phyloP scores from a whole-genome alignment of 2,888 invertebrate genomes.

The Desoria tigrina region DNA sequence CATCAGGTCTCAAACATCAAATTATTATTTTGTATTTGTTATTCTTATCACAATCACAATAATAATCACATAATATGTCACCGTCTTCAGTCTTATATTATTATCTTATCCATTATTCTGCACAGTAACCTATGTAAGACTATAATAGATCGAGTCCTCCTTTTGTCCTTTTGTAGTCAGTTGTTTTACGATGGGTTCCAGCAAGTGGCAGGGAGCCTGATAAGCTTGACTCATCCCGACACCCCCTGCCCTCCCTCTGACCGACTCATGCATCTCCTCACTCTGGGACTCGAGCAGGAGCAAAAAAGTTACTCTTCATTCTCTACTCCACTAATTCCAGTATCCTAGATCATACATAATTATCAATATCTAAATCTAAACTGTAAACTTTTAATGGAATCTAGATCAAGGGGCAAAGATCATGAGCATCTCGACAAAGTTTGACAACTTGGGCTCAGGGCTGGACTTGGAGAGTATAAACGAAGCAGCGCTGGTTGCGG shows the following conservation, averaged over 20 bases:
- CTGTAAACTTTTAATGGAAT: conserved; percentile 2
- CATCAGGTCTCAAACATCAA: no score
- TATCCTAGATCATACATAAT: no score
- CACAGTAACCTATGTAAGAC: no score
- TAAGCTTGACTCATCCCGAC: conserved; percentile 82
- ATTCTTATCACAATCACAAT: no score
- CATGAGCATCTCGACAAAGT: conserved; percentile 56
- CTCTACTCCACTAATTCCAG: conserved; percentile 4
- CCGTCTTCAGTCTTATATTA: no score
- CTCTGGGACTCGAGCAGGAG: conserved; percentile 81
- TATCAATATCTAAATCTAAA: conserved; percentile 7
- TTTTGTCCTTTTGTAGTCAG: conserved; percentile 87
- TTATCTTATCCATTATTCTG: no score
- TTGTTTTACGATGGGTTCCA: conserved; percentile 97
- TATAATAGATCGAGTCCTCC: no score
- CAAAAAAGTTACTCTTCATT: no score
- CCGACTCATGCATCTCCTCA: conserved; percentile 79
- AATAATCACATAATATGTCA: no score
- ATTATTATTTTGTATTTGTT: no score
- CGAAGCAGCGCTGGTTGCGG: conserved; percentile 87
- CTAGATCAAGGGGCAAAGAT: conserved; percentile 51
- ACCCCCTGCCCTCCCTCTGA: conserved; percentile 96
- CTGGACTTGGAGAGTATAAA: conserved; percentile 94
- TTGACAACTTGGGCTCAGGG: conserved; percentile 68
- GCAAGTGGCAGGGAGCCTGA: conserved; percentile 81